A percentile compares a stretch with the other conserved stretches of the same genome.
Conservation (phyloP, 2,888 invertebrate genomes). For the Poecilus cupreus region DNA sequence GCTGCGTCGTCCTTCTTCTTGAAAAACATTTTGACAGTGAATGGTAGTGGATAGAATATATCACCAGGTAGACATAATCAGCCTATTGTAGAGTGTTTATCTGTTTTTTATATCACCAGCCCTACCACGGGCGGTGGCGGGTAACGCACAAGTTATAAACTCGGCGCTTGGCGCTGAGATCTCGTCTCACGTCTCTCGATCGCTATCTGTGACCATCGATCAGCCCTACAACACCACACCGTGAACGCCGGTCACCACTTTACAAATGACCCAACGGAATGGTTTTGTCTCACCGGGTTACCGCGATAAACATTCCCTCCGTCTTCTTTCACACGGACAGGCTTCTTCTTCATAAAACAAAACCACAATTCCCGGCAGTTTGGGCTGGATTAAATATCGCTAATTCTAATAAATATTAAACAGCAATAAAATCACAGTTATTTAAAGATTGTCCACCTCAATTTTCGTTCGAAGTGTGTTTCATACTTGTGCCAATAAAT, state of each 20-base stretch:
- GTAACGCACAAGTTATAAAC: conserved; percentile 1
- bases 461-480: too few species aligned
- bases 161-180: background rate
- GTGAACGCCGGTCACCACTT: conserved; percentile 4
- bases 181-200: background rate
- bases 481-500: too few species aligned
- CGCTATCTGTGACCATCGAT: conserved; percentile 33
- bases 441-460: too few species aligned
- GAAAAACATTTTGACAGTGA: background rate
- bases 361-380: too few species aligned
- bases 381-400: too few species aligned
- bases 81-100: conserved; percentile 19
- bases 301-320: background rate
- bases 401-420: too few species aligned
- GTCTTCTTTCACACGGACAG: too few species aligned
- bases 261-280: conserved; percentile 2
- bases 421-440: too few species aligned
- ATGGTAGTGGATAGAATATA: background rate
- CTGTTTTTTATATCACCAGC: conserved; percentile 13
- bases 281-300: background rate
- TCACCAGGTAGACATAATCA: conserved; percentile 31
- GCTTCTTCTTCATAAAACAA: too few species aligned
- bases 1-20: too few species aligned
- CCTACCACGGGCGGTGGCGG: background rate
- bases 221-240: background rate